Evolutionary conservation across 2,888 invertebrate genomes (phyloP).

Genomic region (Dicyrtoma fusca): DNA sequence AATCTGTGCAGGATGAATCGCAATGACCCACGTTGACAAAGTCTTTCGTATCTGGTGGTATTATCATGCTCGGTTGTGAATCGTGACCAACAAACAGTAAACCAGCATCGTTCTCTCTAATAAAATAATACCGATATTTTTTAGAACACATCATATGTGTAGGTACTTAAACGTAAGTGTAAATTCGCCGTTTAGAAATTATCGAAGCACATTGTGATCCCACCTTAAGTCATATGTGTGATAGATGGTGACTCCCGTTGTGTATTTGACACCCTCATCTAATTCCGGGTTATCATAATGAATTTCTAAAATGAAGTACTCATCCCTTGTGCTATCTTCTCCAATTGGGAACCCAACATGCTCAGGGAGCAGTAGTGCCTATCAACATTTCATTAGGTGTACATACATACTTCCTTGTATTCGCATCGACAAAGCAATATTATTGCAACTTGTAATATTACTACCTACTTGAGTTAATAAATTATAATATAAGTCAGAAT

Average conservation of each 20-base stretch:
- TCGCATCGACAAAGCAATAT: no score
- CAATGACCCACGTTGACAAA: constrained; percentile 83
- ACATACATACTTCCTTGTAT: no score
- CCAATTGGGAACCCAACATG: constrained; percentile 21
- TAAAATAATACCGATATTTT: not conserved
- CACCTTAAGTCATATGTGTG: not conserved
- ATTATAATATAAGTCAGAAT: no score
- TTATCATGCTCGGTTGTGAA: constrained; percentile 77
- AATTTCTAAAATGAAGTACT: constrained; percentile 28
- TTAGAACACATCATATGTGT: no score
- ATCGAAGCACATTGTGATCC: no score
- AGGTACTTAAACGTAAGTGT: no score
- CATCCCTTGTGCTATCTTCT: not conserved
- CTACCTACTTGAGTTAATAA: no score
- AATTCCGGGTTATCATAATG: constrained; percentile 13
- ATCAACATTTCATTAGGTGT: no score
- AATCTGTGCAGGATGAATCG: constrained; percentile 66
- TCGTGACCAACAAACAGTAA: constrained; percentile 78
- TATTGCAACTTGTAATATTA: no score
- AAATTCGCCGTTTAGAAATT: not conserved
- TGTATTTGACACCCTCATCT: not conserved
- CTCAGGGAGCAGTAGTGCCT: constrained; percentile 3
- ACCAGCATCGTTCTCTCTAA: constrained; percentile 72
- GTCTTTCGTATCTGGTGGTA: constrained; percentile 77
- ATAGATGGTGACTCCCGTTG: constrained; percentile 5